These are phyloP conservation scores for Neria commutata DNA, from an alignment of 2,888 invertebrate genomes.

Conservation along the genomic window DNA sequence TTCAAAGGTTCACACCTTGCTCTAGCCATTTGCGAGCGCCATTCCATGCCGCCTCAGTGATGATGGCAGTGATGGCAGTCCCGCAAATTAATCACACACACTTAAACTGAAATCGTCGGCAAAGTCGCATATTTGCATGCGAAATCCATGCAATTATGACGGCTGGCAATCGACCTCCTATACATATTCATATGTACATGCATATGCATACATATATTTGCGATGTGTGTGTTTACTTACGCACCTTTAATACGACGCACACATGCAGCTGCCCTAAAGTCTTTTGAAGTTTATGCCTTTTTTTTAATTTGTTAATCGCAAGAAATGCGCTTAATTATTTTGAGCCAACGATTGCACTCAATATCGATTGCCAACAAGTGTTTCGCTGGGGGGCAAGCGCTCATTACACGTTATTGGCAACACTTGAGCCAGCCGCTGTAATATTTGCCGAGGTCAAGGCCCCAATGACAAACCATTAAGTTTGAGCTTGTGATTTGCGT, in stretches of 20 bases:
- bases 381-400: no score
- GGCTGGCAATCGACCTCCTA: not conserved
- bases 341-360: slow-evolving; percentile 18
- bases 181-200: no score
- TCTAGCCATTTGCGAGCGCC: not conserved
- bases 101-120: not conserved
- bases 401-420: no score
- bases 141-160: not conserved
- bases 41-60: not conserved
- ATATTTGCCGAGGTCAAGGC: no score
- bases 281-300: not conserved
- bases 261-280: not conserved
- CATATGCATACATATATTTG: not conserved
- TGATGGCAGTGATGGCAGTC: no score
- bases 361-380: slow-evolving; percentile 36
- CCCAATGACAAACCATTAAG: no score
- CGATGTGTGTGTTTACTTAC: not conserved
- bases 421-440: no score
- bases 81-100: not conserved
- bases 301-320: slow-evolving; percentile 7
- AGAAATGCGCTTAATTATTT: slow-evolving; percentile 13
- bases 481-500: no score
- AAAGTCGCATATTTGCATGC: not conserved
- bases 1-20: not conserved
- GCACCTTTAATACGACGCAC: not conserved